Evolutionary conservation across 2,113 vertebrate species (phyloP).

Genomic region (Osmerus mordax): DNA sequence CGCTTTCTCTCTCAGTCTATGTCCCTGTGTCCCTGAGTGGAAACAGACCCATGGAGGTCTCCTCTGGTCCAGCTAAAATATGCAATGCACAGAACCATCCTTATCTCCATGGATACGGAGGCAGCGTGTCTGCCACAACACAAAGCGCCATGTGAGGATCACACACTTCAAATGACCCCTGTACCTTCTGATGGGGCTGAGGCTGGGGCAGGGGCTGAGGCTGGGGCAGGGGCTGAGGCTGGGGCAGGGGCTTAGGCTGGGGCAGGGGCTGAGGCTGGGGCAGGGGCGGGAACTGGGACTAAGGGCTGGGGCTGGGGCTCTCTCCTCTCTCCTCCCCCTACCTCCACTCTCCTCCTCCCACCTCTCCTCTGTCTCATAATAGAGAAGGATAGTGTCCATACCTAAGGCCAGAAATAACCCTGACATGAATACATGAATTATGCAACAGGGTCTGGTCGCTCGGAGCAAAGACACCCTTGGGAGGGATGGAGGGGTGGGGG

Average conservation of each 20-base stretch:
- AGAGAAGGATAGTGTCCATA: conserved; percentile 14
- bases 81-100: conserved; percentile 12
- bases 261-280: no score
- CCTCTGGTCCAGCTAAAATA: conserved; percentile 25
- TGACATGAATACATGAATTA: conserved; percentile 28
- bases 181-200: no score
- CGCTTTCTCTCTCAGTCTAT: conserved; percentile 6
- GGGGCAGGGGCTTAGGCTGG: no score
- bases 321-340: background rate
- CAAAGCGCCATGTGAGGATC: background rate
- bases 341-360: background rate
- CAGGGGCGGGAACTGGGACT: no score
- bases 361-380: background rate
- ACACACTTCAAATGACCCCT: background rate
- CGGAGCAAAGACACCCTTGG: conserved; percentile 18
- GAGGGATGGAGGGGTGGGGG: background rate
- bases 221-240: no score
- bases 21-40: background rate
- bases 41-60: conserved; percentile 1
- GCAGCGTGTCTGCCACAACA: background rate
- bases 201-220: no score
- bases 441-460: conserved; percentile 17
- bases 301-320: no score
- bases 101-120: conserved; percentile 26
- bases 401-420: conserved; percentile 23